A percentile compares a stretch with the other conserved stretches of the same genome.
These are phyloP conservation scores for Phortica okadai DNA, from an alignment of 2,888 invertebrate genomes.

Conservation along the genomic window DNA sequence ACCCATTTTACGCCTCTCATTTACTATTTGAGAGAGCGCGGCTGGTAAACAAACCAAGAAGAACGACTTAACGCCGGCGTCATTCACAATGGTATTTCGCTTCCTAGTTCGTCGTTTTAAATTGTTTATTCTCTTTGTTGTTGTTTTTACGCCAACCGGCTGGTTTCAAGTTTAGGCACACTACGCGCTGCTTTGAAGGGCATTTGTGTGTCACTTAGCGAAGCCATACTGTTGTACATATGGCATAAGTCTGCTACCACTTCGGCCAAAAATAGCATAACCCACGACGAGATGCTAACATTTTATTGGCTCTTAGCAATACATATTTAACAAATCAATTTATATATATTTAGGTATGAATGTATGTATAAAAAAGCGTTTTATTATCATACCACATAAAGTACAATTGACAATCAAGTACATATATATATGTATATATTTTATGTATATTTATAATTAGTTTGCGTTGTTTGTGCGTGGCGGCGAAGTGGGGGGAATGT, in stretches of 20 bases:
- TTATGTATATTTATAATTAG: background rate
- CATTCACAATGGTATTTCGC: background rate
- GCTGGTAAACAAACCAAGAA: slow-evolving; percentile 11
- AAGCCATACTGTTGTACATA: slow-evolving; percentile 42
- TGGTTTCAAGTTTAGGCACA: slow-evolving; percentile 42
- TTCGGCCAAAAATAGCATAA: too few relatives aligned
- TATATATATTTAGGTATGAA: too few relatives aligned
- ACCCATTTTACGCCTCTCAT: background rate
- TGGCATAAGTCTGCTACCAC: background rate
- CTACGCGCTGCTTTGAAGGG: slow-evolving; percentile 46
- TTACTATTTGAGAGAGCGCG: slow-evolving; percentile 16
- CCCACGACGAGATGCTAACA: too few relatives aligned
- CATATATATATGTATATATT: slow-evolving; percentile 41
- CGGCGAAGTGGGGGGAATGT: slow-evolving; percentile 13
- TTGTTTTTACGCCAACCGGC: slow-evolving; percentile 7
- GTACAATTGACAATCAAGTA: slow-evolving; percentile 39
- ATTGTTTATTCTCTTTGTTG: background rate
- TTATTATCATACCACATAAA: slow-evolving; percentile 65
- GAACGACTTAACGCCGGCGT: background rate
- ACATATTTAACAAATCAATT: too few relatives aligned
- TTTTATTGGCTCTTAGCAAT: too few relatives aligned
- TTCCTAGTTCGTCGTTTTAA: background rate
- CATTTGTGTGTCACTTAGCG: slow-evolving; percentile 37
- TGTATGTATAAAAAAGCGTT: slow-evolving; percentile 53
- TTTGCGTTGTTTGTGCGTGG: background rate